Base-by-base conservation (phyloP, 2,797 vertebrate species). In the Neostethus bicornis region DNA sequence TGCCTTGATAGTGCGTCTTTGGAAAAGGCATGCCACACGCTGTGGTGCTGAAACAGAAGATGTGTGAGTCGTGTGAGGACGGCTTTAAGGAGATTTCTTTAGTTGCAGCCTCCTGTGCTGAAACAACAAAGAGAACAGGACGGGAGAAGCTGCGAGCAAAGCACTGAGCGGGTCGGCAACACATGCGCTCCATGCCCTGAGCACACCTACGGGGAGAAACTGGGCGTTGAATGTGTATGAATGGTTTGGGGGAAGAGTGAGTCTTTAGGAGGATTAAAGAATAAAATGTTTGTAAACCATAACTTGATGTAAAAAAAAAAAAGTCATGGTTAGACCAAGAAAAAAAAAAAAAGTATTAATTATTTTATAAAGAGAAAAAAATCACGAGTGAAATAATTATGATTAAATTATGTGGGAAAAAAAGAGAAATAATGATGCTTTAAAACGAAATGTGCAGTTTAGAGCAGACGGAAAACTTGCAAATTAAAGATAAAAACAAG, bases 131-230 rank as follows among this genome's bases (percentile, higher is more conserved):
- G 75, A 70, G 43, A 72, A 73, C 69, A 46, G 74, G 55, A 79
- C 60, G 75, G 81, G 49, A 80, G 70, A 79, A 88, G 89, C 89
- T 85, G 79, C 90, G 92, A 89, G 87, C 89, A 83, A 89, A 89
- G 83, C 85, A 51, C 85, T 89, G 87, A 84, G 77, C 66, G 83
- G 77, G 70, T 78, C 84, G 75, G 93, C 93, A 92, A 92, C 92
- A 93, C 96, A 98, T 97, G 96, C 95, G 77, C 96, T 94, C 94
- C 95, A 96, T 97, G 96, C 95, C 94, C 90, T 94, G 92, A 93
- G 93, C 88, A 94, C 86, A 94, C 91, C 95, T 95, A 93, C 83
- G 86, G 88, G 88, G 90, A 91, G 87, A 87, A 90, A 90, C 51
- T 56, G 54, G 54, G 70, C 51, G 61, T 62, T 79, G 61, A 83